Evolutionary conservation across 2,888 invertebrate genomes (phyloP).

Genomic region (Mycalesis mineus): DNA sequence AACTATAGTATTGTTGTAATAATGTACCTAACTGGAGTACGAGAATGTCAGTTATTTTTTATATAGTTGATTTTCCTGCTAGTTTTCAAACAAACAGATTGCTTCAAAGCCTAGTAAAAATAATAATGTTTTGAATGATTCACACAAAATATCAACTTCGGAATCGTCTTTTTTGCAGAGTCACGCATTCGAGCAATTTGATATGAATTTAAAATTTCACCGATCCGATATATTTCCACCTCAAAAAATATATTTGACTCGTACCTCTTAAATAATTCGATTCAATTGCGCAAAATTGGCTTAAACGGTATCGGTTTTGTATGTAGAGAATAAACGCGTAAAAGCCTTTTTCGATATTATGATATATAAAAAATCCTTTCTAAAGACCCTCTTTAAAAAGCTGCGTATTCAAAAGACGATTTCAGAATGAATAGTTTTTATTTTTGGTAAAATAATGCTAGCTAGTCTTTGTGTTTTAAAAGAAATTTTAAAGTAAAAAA

Average conservation of each 20-base stretch:
- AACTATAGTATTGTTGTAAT: no score
- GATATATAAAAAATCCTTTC: neutral
- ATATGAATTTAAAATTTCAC: slow-evolving; percentile 4
- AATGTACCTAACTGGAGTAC: no score
- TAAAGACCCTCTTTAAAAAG: no score
- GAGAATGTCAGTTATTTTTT: no score
- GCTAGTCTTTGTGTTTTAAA: no score
- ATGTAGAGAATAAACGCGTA: neutral
- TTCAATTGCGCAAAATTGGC: slow-evolving; percentile 1
- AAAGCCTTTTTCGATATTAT: neutral
- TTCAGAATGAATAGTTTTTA: no score
- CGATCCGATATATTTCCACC: neutral
- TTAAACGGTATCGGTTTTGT: slow-evolving; percentile 7
- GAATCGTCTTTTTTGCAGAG: neutral
- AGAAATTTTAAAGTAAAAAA: no score
- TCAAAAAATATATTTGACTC: neutral
- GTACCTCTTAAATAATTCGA: neutral
- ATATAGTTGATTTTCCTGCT: no score
- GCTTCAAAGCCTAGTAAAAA: neutral
- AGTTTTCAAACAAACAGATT: neutral
- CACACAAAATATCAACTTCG: neutral
- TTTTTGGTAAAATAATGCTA: no score
- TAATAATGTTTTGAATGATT: neutral
- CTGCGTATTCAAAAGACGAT: no score
- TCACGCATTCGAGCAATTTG: neutral